A percentile compares a stretch with the other conserved stretches of the same genome.
Conservation (phyloP, 2,888 invertebrate genomes). For the Anaspis maculata region DNA sequence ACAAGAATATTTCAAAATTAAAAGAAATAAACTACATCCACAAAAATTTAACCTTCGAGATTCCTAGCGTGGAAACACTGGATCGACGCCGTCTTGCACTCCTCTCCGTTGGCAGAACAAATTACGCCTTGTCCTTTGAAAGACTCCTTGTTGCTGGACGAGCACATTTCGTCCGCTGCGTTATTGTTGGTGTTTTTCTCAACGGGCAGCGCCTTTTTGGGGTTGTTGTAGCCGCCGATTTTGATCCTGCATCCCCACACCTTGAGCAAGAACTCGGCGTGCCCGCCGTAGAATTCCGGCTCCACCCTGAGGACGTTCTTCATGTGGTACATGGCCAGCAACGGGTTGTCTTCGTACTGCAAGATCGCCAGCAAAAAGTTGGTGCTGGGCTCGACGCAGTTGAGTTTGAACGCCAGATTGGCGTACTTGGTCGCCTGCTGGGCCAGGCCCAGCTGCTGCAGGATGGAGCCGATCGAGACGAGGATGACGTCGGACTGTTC, state of each 20-base stretch:
- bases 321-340: conserved; percentile 53
- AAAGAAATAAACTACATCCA: too few relatives aligned
- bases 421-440: conserved; percentile 56
- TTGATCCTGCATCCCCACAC: conserved; percentile 48
- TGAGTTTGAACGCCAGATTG: conserved; percentile 53
- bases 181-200: conserved; percentile 20
- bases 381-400: conserved; percentile 61
- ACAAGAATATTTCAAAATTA: too few relatives aligned
- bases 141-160: conserved; percentile 21
- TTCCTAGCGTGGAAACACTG: conserved; percentile 30
- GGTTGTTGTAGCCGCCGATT: conserved; percentile 28
- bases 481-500: conserved; percentile 59
- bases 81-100: conserved; percentile 37
- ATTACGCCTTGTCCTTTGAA: conserved; percentile 35
- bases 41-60: background rate
- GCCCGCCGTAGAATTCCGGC: conserved; percentile 43
- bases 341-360: conserved; percentile 53
- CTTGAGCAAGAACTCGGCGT: conserved; percentile 45
- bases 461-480: conserved; percentile 60
- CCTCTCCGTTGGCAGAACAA: conserved; percentile 36
- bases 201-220: conserved; percentile 13
- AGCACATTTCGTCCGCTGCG: conserved; percentile 29
- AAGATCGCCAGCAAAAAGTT: conserved; percentile 61
- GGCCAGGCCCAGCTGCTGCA: conserved; percentile 55
- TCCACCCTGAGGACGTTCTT: conserved; percentile 54